Evolutionary conservation across 2,888 invertebrate species (phyloP), one percentile per base, ranked within the genome.

Genomic region (Pocota personata): DNA sequence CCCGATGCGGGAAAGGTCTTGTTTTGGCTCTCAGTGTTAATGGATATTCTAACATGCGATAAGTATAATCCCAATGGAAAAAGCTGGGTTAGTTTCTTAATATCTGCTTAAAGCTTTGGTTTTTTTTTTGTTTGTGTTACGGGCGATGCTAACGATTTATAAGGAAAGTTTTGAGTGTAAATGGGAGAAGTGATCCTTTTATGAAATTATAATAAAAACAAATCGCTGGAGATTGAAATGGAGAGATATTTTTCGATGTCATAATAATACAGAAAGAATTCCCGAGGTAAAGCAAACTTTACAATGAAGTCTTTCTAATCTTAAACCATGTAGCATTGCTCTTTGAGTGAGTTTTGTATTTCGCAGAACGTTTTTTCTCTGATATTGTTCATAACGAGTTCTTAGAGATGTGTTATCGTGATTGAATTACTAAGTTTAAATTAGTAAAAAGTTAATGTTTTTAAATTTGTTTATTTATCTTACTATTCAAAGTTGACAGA

Each of bases 11-110:
- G 46, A 58, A 62, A 66, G 46, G 77, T 67, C 55, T 46, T 62
- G 37, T 35, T 72, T 50, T 58, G 37, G 52, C 14, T 66, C 43
- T 60, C 55, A 14, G 82, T 86, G 77, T 82, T 86, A 86, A 86
- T 86, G 86, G 86, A 82, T 77, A 77, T 72, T 77, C 76, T 82
- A 86, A 82, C 71, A 80, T 82, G 82, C 66, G 77, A 86, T 82
- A 86, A 82, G 82, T 77, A 66, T 32, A 67, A 21, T 72, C 77
- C 72, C 71, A 72, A 40, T 57, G 72, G 55, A 72, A 66, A 72
- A 48, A 57, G 30, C 30, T 79, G 72, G 72, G 57, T 71, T 66
- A 64, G 69, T 78, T 69, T 46, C 78, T 52, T 58, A 60, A 69
- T 69, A 37, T 27, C 48, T 66, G 37, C 30, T 37, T 67, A 12